Evolutionary conservation across 2,797 vertebrate species (phyloP).

Genomic region (Scomberomorus guttatus): DNA sequence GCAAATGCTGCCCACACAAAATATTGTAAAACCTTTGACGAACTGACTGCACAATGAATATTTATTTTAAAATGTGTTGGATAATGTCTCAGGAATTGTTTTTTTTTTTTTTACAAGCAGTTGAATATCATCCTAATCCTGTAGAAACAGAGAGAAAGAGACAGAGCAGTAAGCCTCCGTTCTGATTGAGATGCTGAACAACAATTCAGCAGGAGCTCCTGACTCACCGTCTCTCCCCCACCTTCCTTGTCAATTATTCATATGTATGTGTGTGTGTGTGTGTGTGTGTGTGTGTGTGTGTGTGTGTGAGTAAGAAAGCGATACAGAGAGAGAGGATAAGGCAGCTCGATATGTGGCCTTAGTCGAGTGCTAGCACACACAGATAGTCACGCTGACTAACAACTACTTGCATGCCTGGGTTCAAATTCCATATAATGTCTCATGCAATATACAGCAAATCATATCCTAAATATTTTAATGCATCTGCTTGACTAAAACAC

Average conservation of each 20-base stretch:
- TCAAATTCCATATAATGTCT: neutral
- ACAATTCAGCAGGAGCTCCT: slow-evolving; percentile 61
- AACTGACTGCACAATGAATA: neutral
- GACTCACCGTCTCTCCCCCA: slow-evolving; percentile 58
- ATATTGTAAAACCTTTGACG: neutral
- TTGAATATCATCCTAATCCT: neutral
- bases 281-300: slow-evolving; percentile 38
- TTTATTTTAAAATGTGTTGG: neutral
- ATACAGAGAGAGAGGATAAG: slow-evolving; percentile 12
- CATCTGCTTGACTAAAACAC: neutral
- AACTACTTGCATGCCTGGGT: slow-evolving; percentile 16
- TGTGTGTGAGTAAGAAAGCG: slow-evolving; percentile 40
- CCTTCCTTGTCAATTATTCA: slow-evolving; percentile 67
- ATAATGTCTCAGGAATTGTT: neutral
- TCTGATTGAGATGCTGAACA: slow-evolving; percentile 61
- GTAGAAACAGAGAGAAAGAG: neutral
- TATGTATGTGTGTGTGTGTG: slow-evolving; percentile 20
- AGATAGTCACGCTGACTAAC: slow-evolving; percentile 32
- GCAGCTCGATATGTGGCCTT: slow-evolving; percentile 17
- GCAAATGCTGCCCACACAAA: neutral
- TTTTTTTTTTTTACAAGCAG: neutral
- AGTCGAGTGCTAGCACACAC: slow-evolving; percentile 24
- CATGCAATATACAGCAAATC: neutral
- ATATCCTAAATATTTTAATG: neutral
- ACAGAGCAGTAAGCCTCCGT: slow-evolving; percentile 14